Evolutionary conservation across 2,113 vertebrate species (phyloP), one percentile per base, ranked within the genome.

Genomic region (Muntiacus muntjak): DNA sequence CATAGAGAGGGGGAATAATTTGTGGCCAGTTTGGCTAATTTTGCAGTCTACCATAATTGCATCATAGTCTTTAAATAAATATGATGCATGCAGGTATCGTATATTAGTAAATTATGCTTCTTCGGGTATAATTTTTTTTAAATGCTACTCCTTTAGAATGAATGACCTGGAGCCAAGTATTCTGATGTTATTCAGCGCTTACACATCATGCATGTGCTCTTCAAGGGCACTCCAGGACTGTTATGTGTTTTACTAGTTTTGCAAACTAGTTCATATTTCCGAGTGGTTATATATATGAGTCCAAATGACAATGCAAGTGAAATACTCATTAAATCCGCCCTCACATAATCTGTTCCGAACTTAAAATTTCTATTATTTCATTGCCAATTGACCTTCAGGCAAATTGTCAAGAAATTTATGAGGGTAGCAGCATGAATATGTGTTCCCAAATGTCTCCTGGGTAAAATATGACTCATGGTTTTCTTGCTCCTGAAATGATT

Each of bases 401-500:
- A 97, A 97, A 93, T 88, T 57, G 21, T 78, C 30, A 94, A 96
- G 71, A 92, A 97, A 95, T 97, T 55, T 94, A 94, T 86, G 84
- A 94, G 33, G 84, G 74, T 26, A 96, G 71, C 12, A 9, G 84
- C 84, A 89, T 94, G 62, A 64, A 26, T 97, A n/a, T 94, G 23
- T 91, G 25, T 89, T 94, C 91, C 52, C 30, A 57, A 50, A 83
- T 98, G 84, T 97, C 97, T 93, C 4, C 7, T 91, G 93, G 33
- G 30, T 58, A 97, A 97, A 97, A 16, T 45, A 94, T 89, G 96
- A 30, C 64, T 96, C 50, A 55, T 74, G 19, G 0, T 76, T 87
- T 98, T 98, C 58, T 96, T 97, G 43, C 57, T 95, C 23, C 55
- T 97, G 52, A 98, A 97, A 87, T 98, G 91, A 88, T 98, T 88